Percentiles rank a stretch among this genome's conserved stretches.
These are phyloP conservation scores for Theropithecus gelada DNA, from an alignment of 2,113 vertebrate genomes.

Conservation along the genomic window DNA sequence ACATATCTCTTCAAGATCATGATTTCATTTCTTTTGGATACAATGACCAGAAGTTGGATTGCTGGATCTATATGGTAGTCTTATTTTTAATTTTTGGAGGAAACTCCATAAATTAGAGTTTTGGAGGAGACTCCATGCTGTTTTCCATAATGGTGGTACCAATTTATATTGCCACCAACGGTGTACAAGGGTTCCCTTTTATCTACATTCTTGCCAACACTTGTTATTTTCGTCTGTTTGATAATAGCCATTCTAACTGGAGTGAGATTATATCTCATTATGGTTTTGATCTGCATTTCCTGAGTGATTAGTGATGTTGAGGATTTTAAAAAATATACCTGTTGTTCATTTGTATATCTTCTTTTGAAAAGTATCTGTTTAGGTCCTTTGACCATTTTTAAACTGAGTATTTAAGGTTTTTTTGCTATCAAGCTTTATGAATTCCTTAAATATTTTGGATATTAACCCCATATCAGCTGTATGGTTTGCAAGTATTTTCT, in stretches of 20 bases:
- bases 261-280: not conserved
- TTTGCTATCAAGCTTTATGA: not conserved
- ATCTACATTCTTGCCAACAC: not conserved
- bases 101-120: too few species aligned
- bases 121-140: not conserved
- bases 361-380: not conserved
- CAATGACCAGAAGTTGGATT: not conserved
- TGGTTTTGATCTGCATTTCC: not conserved
- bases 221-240: not conserved
- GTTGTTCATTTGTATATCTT: not conserved
- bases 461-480: not conserved
- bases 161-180: not conserved
- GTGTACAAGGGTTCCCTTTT: not conserved
- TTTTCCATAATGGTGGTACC: not conserved
- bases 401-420: not conserved
- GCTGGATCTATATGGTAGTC: not conserved
- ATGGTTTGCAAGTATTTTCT: not conserved
- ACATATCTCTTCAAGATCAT: not conserved
- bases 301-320: not conserved
- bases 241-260: not conserved
- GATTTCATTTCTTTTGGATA: not conserved
- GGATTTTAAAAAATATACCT: not conserved
- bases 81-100: not conserved
- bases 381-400: not conserved
- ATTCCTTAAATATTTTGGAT: not conserved